Conservation (phyloP, 2,888 invertebrate genomes). For the Drosophila macrothrix region DNA sequence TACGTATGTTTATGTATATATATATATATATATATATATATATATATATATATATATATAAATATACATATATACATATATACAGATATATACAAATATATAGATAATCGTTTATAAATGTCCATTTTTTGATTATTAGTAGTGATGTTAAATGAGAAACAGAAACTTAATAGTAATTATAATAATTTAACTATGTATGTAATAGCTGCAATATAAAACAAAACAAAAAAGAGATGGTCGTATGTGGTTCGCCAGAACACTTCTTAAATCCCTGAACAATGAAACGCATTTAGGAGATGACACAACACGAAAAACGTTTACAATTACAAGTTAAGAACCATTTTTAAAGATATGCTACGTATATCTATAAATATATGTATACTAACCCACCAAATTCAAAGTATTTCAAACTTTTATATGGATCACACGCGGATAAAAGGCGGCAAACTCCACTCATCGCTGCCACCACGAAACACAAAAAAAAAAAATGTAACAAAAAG, state of each 20-base stretch:
- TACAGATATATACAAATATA: conserved; percentile 43
- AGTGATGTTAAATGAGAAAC: conserved; percentile 75
- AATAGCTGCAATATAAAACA: conserved; percentile 48
- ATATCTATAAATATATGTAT: conserved; percentile 77
- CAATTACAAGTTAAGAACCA: conserved; percentile 71
- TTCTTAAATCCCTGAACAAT: conserved; percentile 32
- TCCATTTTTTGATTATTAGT: conserved; percentile 84
- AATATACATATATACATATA: conserved; percentile 45
- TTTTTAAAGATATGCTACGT: conserved; percentile 72
- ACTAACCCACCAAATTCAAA: conserved; percentile 82
- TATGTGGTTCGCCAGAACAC: conserved; percentile 26
- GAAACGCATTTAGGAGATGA: conserved; percentile 60
- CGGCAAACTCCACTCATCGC: conserved; percentile 30
- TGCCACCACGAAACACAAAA: conserved; percentile 18
- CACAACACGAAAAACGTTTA: conserved; percentile 56
- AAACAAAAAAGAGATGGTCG: conserved; percentile 28
- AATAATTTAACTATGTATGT: conserved; percentile 67
- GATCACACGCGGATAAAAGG: conserved; percentile 30
- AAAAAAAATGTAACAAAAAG: neutral
- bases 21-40: conserved; percentile 28
- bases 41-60: conserved; percentile 23
- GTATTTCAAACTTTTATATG: conserved; percentile 80
- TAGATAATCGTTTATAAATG: conserved; percentile 82
- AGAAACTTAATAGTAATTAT: conserved; percentile 69
- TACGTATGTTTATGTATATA: conserved; percentile 54